These are phyloP conservation scores for Helostoma temminkii DNA, from an alignment of 2,797 vertebrate genomes.

Conservation along the genomic window DNA sequence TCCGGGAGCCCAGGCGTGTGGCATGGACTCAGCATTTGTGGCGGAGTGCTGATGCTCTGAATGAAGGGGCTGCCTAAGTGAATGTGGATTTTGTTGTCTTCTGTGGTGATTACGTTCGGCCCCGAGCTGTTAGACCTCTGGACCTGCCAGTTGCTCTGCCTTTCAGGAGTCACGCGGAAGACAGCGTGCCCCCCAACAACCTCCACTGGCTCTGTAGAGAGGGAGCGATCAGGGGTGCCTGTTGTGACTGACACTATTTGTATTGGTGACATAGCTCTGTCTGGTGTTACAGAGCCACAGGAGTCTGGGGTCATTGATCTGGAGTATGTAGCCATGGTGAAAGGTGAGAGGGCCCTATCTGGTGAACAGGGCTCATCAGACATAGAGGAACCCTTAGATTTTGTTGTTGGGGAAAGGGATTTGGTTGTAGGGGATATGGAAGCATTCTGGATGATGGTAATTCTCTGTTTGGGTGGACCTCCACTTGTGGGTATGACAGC, in stretches of 20 bases:
- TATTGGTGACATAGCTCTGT: slow-evolving; percentile 93
- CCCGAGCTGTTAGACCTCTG: slow-evolving; percentile 94
- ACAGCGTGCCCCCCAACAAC: slow-evolving; percentile 88
- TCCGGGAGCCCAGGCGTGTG: slow-evolving; percentile 84
- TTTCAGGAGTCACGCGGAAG: slow-evolving; percentile 93
- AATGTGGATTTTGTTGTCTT: slow-evolving; percentile 99
- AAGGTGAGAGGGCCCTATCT: slow-evolving; percentile 88
- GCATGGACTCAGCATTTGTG: slow-evolving; percentile 85
- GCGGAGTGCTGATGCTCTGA: slow-evolving; percentile 85
- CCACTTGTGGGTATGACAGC: slow-evolving; percentile 96
- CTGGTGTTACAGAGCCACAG: slow-evolving; percentile 90
- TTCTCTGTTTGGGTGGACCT: slow-evolving; percentile 93
- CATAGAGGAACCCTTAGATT: slow-evolving; percentile 83
- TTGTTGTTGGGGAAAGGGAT: slow-evolving; percentile 87
- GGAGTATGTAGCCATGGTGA: slow-evolving; percentile 89
- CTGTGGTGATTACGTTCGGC: slow-evolving; percentile 95
- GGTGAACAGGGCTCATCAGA: slow-evolving; percentile 85
- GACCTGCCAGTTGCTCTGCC: slow-evolving; percentile 93
- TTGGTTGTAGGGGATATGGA: slow-evolving; percentile 88
- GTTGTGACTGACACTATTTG: slow-evolving; percentile 90
- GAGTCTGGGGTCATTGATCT: slow-evolving; percentile 92
- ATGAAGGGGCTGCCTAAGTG: slow-evolving; percentile 94
- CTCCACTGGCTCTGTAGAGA: slow-evolving; percentile 88
- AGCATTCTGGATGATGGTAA: slow-evolving; percentile 95
- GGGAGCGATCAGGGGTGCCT: slow-evolving; percentile 87